Conservation (phyloP, 2,113 vertebrate species). For the Oxygymnocypris stewartii region DNA sequence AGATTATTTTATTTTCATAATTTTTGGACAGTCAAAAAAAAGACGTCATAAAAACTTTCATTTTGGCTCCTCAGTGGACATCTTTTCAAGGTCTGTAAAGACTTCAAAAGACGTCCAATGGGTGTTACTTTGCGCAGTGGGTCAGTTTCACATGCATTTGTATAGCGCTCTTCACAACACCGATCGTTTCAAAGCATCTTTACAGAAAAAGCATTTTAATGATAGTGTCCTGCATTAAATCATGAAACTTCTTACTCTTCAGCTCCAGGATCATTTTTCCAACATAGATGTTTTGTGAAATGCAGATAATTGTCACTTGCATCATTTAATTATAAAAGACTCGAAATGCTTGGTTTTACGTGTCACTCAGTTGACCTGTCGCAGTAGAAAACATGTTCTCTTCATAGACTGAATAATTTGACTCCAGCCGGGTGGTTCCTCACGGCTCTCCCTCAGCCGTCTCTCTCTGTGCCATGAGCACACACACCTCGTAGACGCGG, state of each 20-base stretch:
- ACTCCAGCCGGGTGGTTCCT: not conserved
- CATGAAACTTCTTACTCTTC: not conserved
- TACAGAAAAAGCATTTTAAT: not conserved
- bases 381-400: too few relatives aligned
- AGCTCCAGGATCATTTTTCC: not conserved
- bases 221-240: not conserved
- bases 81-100: too few relatives aligned
- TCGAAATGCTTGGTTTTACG: too few relatives aligned
- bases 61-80: too few relatives aligned
- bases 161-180: not conserved
- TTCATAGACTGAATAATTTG: not conserved
- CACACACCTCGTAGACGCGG: constrained; percentile 67
- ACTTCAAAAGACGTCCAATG: too few relatives aligned
- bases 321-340: too few relatives aligned
- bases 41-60: too few relatives aligned
- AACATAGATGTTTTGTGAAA: not conserved
- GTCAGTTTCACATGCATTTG: not conserved
- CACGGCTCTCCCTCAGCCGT: constrained; percentile 36
- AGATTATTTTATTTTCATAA: too few relatives aligned
- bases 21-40: too few relatives aligned
- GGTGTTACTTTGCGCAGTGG: too few relatives aligned
- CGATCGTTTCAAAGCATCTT: not conserved
- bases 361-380: too few relatives aligned
- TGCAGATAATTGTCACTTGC: not conserved
- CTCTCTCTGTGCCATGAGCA: constrained; percentile 51